Conservation (phyloP, 2,888 invertebrate genomes). For the Dioctria rufipes region DNA sequence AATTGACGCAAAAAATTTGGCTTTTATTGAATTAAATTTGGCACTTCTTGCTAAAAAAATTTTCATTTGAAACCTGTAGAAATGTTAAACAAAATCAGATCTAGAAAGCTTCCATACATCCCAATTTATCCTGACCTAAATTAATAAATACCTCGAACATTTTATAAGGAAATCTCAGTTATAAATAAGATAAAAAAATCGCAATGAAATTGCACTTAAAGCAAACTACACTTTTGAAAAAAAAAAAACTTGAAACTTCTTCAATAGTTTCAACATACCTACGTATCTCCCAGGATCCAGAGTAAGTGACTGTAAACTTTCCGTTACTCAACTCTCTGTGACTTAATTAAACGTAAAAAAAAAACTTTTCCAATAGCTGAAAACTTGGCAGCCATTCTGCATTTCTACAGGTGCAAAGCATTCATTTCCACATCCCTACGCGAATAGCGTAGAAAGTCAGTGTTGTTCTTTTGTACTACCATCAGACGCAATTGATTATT, state of each 20-base stretch:
- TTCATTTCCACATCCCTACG: neutral
- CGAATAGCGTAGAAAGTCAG: constrained; percentile 23
- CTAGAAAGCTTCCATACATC: too few species aligned
- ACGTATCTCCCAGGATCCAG: neutral
- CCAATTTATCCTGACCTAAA: too few species aligned
- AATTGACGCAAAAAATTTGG: too few species aligned
- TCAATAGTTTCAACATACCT: constrained; percentile 7
- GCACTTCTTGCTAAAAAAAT: too few species aligned
- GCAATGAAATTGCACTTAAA: too few species aligned
- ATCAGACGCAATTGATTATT: constrained; percentile 58
- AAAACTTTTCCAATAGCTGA: constrained; percentile 34
- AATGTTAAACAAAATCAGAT: too few species aligned
- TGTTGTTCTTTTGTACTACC: constrained; percentile 45
- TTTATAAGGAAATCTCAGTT: too few species aligned
- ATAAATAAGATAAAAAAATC: too few species aligned
- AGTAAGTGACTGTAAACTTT: neutral
- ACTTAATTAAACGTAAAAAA: constrained; percentile 12
- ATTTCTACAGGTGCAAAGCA: constrained; percentile 43
- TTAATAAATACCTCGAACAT: too few species aligned
- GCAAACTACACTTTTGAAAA: too few species aligned
- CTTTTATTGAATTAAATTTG: too few species aligned
- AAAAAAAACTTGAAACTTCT: constrained; percentile 3
- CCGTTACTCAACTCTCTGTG: neutral
- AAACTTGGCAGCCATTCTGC: constrained; percentile 48
- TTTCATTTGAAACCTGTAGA: too few species aligned